phyloP scores from a whole-genome alignment of 64 coral and sea anemone species.

The Actinia tenebrosa region DNA sequence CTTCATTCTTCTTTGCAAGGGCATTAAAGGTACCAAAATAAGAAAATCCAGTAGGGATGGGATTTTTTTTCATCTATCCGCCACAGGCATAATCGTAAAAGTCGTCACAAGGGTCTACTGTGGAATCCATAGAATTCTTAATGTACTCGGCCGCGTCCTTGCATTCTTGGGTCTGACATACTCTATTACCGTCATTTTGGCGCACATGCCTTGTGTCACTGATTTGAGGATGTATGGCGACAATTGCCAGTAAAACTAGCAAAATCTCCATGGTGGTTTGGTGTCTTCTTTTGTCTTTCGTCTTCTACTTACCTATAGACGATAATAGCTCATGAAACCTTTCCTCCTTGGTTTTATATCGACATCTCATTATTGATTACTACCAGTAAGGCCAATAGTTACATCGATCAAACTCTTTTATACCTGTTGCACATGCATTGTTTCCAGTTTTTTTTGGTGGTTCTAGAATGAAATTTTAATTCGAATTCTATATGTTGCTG shows the following conservation, averaged over 20 bases:
- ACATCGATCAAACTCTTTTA: too few species aligned
- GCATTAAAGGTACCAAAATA: conserved; percentile 79
- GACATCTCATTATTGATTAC: too few species aligned
- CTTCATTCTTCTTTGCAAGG: conserved; percentile 62
- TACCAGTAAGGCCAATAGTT: too few species aligned
- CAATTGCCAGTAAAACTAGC: conserved; percentile 70
- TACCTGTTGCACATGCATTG: too few species aligned
- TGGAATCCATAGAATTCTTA: conserved; percentile 53
- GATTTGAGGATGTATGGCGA: conserved; percentile 67
- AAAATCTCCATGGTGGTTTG: conserved; percentile 43
- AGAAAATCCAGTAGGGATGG: conserved; percentile 74
- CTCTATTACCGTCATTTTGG: not conserved
- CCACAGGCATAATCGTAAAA: conserved; percentile 82
- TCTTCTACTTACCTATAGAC: too few species aligned
- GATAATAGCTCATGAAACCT: too few species aligned
- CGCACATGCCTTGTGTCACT: conserved; percentile 30
- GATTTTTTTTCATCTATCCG: conserved; percentile 71
- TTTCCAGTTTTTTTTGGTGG: too few species aligned
- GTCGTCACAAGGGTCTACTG: conserved; percentile 67
- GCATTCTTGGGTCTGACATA: conserved; percentile 56
- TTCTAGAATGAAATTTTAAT: too few species aligned
- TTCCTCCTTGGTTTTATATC: too few species aligned
- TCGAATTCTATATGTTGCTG: too few species aligned
- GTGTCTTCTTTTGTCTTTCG: too few species aligned
- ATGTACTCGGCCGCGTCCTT: conserved; percentile 61